Evolutionary conservation across 2,888 invertebrate genomes (phyloP), one percentile per base, ranked within the genome.

Genomic region (Lepidochrysops patricia): DNA sequence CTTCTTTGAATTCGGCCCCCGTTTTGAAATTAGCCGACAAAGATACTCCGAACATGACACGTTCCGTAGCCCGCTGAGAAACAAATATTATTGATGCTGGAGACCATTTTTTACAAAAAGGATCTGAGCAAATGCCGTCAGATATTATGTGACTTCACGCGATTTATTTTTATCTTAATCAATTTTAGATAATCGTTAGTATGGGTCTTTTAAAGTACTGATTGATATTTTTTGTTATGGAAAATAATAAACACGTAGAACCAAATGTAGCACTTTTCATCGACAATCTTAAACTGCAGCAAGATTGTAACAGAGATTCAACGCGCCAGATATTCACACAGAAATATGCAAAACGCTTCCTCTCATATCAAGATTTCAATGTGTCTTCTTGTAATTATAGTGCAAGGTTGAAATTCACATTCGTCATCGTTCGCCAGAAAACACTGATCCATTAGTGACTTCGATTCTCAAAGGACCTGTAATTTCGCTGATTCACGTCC

Each of bases 401-500:
- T 57, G 61, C 60, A 48, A 12, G 29, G 19, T 64, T 66, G 62
- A 64, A 65, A 73, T 71, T 70, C 69, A 70, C 72, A 75, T 73
- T 70, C 74, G 82, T 84, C 84, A 82, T 83, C 76, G 71, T 77
- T 76, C 74, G 74, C 75, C 77, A 80, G 79, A 84, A 83, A 79
- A 80, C 75, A 75, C 77, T 75, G 75, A 74, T 76, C 84, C 81
- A 86, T 87, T 84, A 87, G 80, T 78, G 73, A 76, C 75, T 76
- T 77, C 72, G 72, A 77, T 79, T 74, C 80, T 84, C 80, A 79
- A 82, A 80, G 80, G 78, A 75, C 77, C 76, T 70, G 71, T 73
- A 72, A 80, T 81, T 81, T 75, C 62, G 84, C 83, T 84, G 85
- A 86, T 71, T 87, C 87, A 87, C 73, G 74, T 75, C 80, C 81